Evolutionary conservation across 2,797 vertebrate genomes (phyloP).

Genomic region (Otolemur crassicaudatus): DNA sequence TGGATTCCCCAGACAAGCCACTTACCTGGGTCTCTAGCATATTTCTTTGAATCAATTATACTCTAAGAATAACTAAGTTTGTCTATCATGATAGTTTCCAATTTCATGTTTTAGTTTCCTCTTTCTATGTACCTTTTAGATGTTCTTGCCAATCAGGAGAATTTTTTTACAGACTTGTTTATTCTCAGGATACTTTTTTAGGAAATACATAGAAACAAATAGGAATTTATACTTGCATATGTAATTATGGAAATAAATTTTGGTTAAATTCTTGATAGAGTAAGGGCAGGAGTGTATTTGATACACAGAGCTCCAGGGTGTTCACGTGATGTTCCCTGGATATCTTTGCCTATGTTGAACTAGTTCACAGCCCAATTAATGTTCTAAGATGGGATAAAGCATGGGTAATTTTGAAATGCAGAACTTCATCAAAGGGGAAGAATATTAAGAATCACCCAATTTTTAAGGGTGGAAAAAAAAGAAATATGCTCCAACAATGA

Average conservation of each 20-base stretch:
- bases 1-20: not conserved
- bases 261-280: not conserved
- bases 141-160: not conserved
- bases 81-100: not conserved
- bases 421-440: not conserved
- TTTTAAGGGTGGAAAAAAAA: slow-evolving; percentile 2
- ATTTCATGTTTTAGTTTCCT: not conserved
- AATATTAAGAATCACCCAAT: not conserved
- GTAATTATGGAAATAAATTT: not conserved
- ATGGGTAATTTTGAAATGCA: not conserved
- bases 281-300: too few species aligned
- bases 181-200: not conserved
- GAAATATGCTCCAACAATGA: not conserved
- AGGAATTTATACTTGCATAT: not conserved
- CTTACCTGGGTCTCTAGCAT: not conserved
- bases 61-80: not conserved
- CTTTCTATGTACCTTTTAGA: not conserved
- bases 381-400: not conserved
- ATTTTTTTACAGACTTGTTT: not conserved
- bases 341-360: not conserved
- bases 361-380: not conserved
- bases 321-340: not conserved
- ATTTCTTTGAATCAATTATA: not conserved
- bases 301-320: not conserved
- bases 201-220: not conserved